Conservation (phyloP, 2,888 invertebrate species). For the Stenotaenia linearis region DNA sequence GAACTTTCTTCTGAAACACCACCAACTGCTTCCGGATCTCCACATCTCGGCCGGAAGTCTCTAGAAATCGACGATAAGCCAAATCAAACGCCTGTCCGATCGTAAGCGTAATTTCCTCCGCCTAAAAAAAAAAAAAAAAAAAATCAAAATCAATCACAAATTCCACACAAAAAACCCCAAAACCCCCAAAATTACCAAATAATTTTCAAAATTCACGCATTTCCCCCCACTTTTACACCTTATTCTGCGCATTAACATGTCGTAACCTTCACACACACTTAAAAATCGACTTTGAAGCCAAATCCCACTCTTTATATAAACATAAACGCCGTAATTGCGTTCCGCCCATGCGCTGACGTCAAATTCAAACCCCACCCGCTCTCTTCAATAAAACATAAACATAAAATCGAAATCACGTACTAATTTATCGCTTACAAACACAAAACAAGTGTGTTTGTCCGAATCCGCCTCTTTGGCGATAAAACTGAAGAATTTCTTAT, state of each 20-base stretch:
- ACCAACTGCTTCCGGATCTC: slow-evolving; percentile 74
- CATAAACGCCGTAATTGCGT: neutral
- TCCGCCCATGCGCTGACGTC: neutral
- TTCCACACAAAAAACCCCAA: neutral
- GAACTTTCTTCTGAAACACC: slow-evolving; percentile 76
- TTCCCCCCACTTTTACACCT: neutral
- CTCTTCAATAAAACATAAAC: neutral
- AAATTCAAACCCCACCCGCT: neutral
- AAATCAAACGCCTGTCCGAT: slow-evolving; percentile 98
- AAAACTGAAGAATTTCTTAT: slow-evolving; percentile 94
- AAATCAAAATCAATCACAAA: neutral
- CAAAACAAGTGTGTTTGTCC: slow-evolving; percentile 90
- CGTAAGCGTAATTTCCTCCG: slow-evolving; percentile 94
- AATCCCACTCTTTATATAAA: neutral
- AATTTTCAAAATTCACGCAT: neutral
- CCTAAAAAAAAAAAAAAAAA: slow-evolving; percentile 49
- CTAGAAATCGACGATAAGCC: slow-evolving; percentile 87
- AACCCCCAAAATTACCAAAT: neutral
- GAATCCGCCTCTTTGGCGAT: slow-evolving; percentile 74
- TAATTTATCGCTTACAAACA: slow-evolving; percentile 93
- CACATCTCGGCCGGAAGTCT: slow-evolving; percentile 80
- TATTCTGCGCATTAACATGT: neutral
- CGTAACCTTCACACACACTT: neutral
- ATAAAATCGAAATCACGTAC: slow-evolving; percentile 46
- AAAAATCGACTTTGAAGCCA: neutral